phyloP scores from a whole-genome alignment of 2,888 invertebrate genomes.

The Physocephala rufipes region DNA sequence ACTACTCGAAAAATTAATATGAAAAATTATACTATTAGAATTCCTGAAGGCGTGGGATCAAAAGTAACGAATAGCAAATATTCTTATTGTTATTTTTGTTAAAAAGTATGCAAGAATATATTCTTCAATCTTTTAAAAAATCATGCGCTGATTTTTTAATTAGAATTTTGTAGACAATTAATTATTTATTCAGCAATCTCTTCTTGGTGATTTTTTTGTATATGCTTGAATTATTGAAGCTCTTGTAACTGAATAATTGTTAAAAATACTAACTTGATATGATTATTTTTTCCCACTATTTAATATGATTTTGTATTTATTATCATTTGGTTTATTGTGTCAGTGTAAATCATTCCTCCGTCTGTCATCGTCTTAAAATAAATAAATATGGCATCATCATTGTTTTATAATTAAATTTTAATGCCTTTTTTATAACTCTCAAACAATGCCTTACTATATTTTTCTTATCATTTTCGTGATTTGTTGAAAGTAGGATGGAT shows the following conservation, averaged over 20 bases:
- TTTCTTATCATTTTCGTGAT: not conserved
- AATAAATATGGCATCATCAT: not conserved
- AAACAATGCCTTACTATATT: not conserved
- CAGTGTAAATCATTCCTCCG: not conserved
- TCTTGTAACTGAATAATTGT: slow-evolving; percentile 21
- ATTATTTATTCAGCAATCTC: not conserved
- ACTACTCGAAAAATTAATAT: slow-evolving; percentile 4
- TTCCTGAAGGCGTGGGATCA: too few relatives aligned
- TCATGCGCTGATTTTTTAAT: not conserved
- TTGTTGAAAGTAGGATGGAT: not conserved
- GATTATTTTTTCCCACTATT: not conserved
- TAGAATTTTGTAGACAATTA: not conserved
- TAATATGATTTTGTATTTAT: not conserved
- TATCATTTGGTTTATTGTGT: not conserved
- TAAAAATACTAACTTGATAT: slow-evolving; percentile 6
- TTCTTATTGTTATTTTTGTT: too few relatives aligned
- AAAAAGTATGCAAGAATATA: too few relatives aligned
- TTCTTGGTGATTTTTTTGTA: not conserved
- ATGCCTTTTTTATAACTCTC: not conserved
- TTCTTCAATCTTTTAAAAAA: too few relatives aligned
- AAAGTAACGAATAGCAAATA: too few relatives aligned
- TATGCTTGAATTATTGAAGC: slow-evolving; percentile 19
- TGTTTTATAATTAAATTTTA: not conserved
- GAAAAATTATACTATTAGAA: too few relatives aligned
- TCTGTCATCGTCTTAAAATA: not conserved